These are phyloP conservation scores for Crocidura indochinensis DNA, from an alignment of 2,797 vertebrate genomes.

Conservation along the genomic window DNA sequence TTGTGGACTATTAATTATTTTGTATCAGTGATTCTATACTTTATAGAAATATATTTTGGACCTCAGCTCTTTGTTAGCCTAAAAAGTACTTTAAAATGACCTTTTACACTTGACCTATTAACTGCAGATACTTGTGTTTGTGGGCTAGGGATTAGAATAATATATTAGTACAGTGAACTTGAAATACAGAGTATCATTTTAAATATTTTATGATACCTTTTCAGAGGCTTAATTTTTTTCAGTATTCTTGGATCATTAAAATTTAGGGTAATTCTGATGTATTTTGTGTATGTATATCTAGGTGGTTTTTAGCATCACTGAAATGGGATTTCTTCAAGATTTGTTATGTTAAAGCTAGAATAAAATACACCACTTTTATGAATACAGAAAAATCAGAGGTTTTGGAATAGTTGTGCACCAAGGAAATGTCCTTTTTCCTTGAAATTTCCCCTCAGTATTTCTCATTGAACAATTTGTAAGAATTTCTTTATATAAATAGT, in stretches of 20 bases:
- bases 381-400: background rate
- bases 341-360: background rate
- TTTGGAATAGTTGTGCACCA: constrained; percentile 20
- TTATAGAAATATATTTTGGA: no score
- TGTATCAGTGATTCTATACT: no score
- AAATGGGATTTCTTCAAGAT: constrained; percentile 45
- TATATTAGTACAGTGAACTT: constrained; percentile 34
- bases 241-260: constrained; percentile 4
- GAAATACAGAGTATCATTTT: background rate
- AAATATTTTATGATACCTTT: constrained; percentile 17
- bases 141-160: background rate
- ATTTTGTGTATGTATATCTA: background rate
- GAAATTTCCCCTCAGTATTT: background rate
- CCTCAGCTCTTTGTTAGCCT: background rate
- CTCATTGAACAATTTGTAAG: constrained; percentile 21
- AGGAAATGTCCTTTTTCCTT: constrained; percentile 4
- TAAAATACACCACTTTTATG: background rate
- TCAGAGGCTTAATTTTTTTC: constrained; percentile 12
- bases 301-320: background rate
- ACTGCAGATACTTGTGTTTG: background rate
- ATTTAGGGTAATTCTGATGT: constrained; percentile 15
- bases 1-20: no score
- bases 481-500: background rate
- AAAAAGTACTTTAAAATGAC: background rate
- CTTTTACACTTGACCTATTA: background rate